Percentiles rank a stretch among this genome's conserved stretches.
Evolutionary conservation across 2,113 vertebrate species (phyloP).

Genomic region (Australoheros scitulus): DNA sequence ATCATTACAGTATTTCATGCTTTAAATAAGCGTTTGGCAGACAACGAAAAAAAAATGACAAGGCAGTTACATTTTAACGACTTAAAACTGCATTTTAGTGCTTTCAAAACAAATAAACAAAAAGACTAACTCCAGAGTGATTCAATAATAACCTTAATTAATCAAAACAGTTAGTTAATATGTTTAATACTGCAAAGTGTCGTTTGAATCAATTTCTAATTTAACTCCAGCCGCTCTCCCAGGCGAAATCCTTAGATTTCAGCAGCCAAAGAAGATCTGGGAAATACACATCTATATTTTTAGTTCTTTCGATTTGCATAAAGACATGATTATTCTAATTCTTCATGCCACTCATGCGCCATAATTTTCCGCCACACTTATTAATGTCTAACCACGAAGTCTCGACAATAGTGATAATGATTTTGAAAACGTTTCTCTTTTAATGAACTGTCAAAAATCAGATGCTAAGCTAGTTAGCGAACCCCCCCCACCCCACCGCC

Average conservation of each 20-base stretch:
- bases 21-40: too few species aligned
- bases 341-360: background rate
- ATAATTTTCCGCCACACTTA: background rate
- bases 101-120: background rate
- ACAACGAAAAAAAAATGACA: too few species aligned
- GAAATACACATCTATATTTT: background rate
- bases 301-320: background rate
- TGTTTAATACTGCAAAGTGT: background rate
- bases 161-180: background rate
- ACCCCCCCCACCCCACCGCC: conserved; percentile 32
- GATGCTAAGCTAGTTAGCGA: conserved; percentile 18
- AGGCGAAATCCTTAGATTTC: background rate
- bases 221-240: background rate
- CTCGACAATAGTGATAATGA: accelerated
- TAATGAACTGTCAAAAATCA: conserved; percentile 9
- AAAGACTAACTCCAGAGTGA: background rate
- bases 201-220: background rate
- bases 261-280: background rate
- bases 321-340: background rate
- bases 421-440: background rate
- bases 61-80: too few species aligned
- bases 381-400: background rate
- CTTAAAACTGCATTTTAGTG: too few species aligned
- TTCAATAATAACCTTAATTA: background rate
- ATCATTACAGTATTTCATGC: too few species aligned